phyloP scores from a whole-genome alignment of 2,888 invertebrate species.

The Lydus trimaculatus region DNA sequence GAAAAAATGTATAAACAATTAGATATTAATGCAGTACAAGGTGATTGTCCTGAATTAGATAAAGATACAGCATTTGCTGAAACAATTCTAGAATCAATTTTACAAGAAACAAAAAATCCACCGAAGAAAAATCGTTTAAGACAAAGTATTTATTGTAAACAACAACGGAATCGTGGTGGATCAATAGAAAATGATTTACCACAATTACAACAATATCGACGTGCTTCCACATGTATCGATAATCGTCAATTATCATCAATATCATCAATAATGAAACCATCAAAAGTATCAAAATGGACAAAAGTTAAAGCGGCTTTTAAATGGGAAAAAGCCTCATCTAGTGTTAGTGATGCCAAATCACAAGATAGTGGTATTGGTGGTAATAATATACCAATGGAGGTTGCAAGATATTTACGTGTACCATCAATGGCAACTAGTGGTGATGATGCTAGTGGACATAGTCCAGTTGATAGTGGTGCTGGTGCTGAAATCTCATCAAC shows the following conservation, averaged over 20 bases:
- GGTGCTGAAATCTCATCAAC: conserved; percentile 65
- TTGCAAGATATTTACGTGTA: conserved; percentile 64
- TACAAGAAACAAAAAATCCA: conserved; percentile 56
- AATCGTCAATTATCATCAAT: conserved; percentile 17
- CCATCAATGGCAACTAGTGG: conserved; percentile 52
- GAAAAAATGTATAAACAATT: conserved; percentile 67
- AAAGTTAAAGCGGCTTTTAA: conserved; percentile 89
- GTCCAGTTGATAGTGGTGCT: conserved; percentile 64
- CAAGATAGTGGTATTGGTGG: conserved; percentile 60
- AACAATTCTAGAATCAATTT: conserved; percentile 70
- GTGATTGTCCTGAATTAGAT: conserved; percentile 66
- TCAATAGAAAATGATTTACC: conserved; percentile 60
- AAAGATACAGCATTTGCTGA: conserved; percentile 69
- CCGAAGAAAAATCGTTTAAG: conserved; percentile 59
- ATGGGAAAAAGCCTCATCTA: conserved; percentile 75
- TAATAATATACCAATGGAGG: conserved; percentile 57
- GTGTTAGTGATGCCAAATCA: conserved; percentile 57
- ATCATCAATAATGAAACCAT: conserved; percentile 44
- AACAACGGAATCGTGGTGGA: conserved; percentile 68
- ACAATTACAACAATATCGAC: conserved; percentile 28
- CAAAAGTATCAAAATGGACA: conserved; percentile 86
- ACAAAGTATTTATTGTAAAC: conserved; percentile 65
- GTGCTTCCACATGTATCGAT: conserved; percentile 24
- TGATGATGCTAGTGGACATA: conserved; percentile 59
- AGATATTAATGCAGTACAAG: conserved; percentile 57